A percentile compares a stretch with the other conserved stretches of the same genome.
These are phyloP conservation scores for Drosophila takahashii DNA, from an alignment of 1,140 invertebrate genomes.

Conservation along the genomic window DNA sequence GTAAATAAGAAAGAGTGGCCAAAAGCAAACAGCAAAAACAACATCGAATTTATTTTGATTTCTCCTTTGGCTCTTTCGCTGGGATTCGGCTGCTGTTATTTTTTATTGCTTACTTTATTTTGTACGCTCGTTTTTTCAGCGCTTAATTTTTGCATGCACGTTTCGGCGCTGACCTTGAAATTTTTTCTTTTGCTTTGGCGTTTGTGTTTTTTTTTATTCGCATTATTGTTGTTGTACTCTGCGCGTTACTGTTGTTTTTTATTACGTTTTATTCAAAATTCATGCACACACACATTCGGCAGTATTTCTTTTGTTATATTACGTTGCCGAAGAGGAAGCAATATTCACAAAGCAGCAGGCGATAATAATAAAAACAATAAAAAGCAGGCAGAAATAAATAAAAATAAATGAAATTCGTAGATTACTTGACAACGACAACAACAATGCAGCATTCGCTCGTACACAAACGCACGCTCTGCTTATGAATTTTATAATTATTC, in stretches of 20 bases:
- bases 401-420: conserved; percentile 29
- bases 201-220: conserved; percentile 57
- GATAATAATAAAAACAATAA: conserved; percentile 61
- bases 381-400: conserved; percentile 33
- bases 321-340: conserved; percentile 77
- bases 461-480: conserved; percentile 30
- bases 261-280: conserved; percentile 60
- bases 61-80: conserved; percentile 60
- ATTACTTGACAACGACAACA: conserved; percentile 42
- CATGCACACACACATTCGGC: conserved; percentile 24
- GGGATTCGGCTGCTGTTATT: conserved; percentile 37
- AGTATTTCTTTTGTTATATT: conserved; percentile 65
- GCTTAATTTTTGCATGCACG: conserved; percentile 83
- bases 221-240: conserved; percentile 28
- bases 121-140: conserved; percentile 54
- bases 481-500: conserved; percentile 60
- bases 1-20: conserved; percentile 26
- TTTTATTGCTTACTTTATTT: conserved; percentile 60
- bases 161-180: conserved; percentile 81
- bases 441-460: conserved; percentile 10
- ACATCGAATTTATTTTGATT: conserved; percentile 51
- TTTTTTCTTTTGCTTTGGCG: conserved; percentile 75
- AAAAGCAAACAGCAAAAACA: conserved; percentile 22
- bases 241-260: conserved; percentile 58
- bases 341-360: conserved; percentile 56